A percentile compares a stretch with the other conserved stretches of the same genome.
Evolutionary conservation across 2,888 invertebrate genomes (phyloP).

Genomic region (Patella depressa): DNA sequence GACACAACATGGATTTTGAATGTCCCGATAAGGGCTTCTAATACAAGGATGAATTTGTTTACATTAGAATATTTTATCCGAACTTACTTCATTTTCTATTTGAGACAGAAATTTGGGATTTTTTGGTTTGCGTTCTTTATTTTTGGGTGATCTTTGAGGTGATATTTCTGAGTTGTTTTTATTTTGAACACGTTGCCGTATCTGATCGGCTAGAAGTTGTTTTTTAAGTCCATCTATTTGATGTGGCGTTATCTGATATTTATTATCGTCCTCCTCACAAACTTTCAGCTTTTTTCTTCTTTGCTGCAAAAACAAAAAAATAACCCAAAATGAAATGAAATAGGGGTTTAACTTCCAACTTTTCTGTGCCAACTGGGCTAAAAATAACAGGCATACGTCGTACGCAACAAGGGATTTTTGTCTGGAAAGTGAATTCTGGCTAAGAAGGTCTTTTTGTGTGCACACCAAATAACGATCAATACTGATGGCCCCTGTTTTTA

Average conservation of each 20-base stretch:
- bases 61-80: conserved; percentile 14
- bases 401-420: no score
- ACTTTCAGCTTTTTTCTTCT: not conserved
- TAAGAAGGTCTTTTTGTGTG: no score
- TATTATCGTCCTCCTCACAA: not conserved
- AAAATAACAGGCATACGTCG: no score
- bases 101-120: conserved; percentile 12
- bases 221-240: conserved; percentile 60
- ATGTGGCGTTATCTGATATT: conserved; percentile 24
- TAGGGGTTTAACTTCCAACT: no score
- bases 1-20: no score
- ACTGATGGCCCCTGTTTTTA: no score
- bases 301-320: not conserved
- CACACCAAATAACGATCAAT: no score
- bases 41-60: no score
- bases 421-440: no score
- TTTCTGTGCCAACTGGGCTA: no score
- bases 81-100: conserved; percentile 39
- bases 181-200: conserved; percentile 55
- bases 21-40: no score
- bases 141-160: conserved; percentile 11
- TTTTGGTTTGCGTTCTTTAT: not conserved
- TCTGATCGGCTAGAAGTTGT: conserved; percentile 60
- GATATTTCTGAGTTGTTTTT: conserved; percentile 33
- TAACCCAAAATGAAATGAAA: no score